Percentiles rank a stretch among this genome's conserved stretches.
Conservation (phyloP, 1,140 invertebrate species). For the Physella acuta region DNA sequence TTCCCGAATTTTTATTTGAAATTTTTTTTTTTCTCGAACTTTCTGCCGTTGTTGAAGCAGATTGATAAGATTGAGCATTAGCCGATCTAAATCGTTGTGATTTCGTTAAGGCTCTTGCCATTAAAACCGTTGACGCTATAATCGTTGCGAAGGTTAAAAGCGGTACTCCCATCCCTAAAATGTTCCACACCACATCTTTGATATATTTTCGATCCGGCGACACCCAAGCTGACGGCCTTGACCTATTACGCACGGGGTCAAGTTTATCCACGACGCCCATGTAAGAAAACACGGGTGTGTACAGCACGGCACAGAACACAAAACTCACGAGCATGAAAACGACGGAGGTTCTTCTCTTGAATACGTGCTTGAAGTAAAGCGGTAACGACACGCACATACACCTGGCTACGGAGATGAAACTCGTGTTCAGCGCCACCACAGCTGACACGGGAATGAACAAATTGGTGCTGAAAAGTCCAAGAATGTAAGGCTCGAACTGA, state of each 20-base stretch:
- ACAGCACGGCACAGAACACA: background rate
- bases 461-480: too few species aligned
- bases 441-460: too few species aligned
- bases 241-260: background rate
- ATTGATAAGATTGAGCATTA: background rate
- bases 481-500: too few species aligned
- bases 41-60: background rate
- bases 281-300: background rate
- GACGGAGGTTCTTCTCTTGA: background rate
- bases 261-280: background rate
- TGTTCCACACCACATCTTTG: background rate
- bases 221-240: background rate
- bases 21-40: too few species aligned
- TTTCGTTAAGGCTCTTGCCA: background rate
- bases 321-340: background rate
- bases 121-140: background rate
- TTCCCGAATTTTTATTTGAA: background rate
- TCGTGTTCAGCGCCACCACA: too few species aligned
- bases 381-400: constrained; percentile 11
- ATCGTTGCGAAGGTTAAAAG: background rate
- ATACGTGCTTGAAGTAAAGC: background rate
- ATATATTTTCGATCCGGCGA: background rate
- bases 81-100: background rate
- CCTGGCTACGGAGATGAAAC: background rate
- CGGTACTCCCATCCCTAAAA: background rate